A percentile compares a stretch with the other conserved stretches of the same genome.
phyloP scores from a whole-genome alignment of 2,113 vertebrate species.

The Cheilinus undulatus region DNA sequence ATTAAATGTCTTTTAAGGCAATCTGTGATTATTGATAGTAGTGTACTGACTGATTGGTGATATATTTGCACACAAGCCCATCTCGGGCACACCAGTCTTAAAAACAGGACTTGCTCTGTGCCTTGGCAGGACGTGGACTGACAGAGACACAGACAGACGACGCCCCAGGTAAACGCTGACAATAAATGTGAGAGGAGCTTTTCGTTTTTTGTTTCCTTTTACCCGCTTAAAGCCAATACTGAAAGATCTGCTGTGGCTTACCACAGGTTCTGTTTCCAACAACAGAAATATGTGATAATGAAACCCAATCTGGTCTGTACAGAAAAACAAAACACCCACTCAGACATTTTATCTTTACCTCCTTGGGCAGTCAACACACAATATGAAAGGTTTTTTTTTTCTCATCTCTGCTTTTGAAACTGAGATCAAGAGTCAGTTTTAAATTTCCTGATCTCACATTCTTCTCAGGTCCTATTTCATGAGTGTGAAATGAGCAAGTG shows the following conservation, averaged over 20 bases:
- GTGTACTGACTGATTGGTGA: no score
- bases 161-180: slow-evolving; percentile 27
- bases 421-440: not conserved
- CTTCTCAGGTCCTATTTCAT: slow-evolving; percentile 18
- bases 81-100: not conserved
- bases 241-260: slow-evolving; percentile 36
- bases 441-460: slow-evolving; percentile 18
- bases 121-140: slow-evolving; percentile 19
- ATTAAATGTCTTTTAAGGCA: not conserved
- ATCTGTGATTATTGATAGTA: not conserved
- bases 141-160: slow-evolving; percentile 33
- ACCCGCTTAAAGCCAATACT: slow-evolving; percentile 24
- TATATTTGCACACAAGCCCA: not conserved
- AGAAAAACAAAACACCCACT: slow-evolving; percentile 30
- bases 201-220: slow-evolving; percentile 22
- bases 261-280: slow-evolving; percentile 36
- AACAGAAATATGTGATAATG: slow-evolving; percentile 38
- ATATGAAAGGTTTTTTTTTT: not conserved
- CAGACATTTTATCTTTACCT: slow-evolving; percentile 32
- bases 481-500: not conserved
- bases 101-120: slow-evolving; percentile 6
- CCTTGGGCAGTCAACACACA: slow-evolving; percentile 16
- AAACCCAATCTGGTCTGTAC: slow-evolving; percentile 27
- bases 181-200: slow-evolving; percentile 1
- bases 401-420: slow-evolving; percentile 3